Evolutionary conservation across 1,140 invertebrate species (phyloP), one percentile per base, ranked within the genome.

Genomic region (Drosophila albomicans): DNA sequence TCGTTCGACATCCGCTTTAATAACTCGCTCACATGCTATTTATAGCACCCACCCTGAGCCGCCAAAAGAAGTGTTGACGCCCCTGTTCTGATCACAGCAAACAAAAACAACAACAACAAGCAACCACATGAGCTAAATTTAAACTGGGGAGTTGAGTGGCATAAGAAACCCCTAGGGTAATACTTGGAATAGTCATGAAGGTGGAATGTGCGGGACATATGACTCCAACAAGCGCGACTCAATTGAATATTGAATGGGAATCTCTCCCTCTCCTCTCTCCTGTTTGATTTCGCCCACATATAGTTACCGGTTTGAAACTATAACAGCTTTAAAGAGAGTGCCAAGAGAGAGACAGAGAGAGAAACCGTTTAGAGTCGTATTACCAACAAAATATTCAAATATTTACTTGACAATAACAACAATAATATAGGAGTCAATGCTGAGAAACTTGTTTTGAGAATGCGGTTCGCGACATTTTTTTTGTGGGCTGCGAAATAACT

Each of bases 371-470:
- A 51, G 16, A 61, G 61, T 84, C 48, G 49, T 72, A 65, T 79
- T 76, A 65, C 56, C 73, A 77, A 75, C 16, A 54, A 54, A 38
- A 13, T 15, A 79, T 56, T 58, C 62, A 81, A 86, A 79, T 81
- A 87, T 76, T 86, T 81, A 73, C 49, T 64, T 67, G 56, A 62
- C 67, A 49, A 65, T 72, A 70, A 67, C 73, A 67, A 79, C 67
- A 49, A 65, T 69, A 67, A 62, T 68, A 63, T 71, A 75, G n/a
- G 25, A 43, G 11, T 56, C 49, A 63, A 49, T 63, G 49, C 56
- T n/a, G 54, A 58, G 69, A 85, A 85, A 85, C 82, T 81, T 48
- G 82, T 85, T 85, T 85, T 68, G 43, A 78, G 78, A 66, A 54
- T 66, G 63, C 72, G 61, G 25, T 48, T 62, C 59, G 71, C 75